Evolutionary conservation across 2,113 vertebrate species (phyloP).

Genomic region (Gymnocephalus cernua): DNA sequence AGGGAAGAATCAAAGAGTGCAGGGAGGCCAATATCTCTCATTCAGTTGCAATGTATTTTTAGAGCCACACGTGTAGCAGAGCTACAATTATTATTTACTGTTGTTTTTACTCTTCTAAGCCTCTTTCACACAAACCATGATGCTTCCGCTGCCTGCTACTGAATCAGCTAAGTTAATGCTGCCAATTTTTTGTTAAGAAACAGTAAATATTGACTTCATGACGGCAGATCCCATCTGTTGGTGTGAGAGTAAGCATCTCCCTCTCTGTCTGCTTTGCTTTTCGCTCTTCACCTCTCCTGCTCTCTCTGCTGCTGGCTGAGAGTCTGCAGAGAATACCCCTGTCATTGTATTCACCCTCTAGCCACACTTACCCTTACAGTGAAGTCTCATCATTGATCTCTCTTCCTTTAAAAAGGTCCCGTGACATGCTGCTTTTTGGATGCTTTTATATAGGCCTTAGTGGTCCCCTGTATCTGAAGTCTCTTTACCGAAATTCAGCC

Average conservation of each 20-base stretch:
- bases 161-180: conserved; percentile 43
- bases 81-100: conserved; percentile 48
- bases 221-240: conserved; percentile 68
- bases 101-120: conserved; percentile 49
- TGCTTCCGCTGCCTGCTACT: conserved; percentile 35
- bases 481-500: no score
- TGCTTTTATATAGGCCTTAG: no score
- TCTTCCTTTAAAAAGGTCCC: no score
- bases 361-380: conserved; percentile 66
- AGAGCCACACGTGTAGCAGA: conserved; percentile 60
- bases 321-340: conserved; percentile 63
- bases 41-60: conserved; percentile 71
- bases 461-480: no score
- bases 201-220: conserved; percentile 76
- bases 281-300: conserved; percentile 10
- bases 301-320: conserved; percentile 34
- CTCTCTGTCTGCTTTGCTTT: conserved; percentile 23
- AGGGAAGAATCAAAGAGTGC: conserved; percentile 53
- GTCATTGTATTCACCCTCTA: conserved; percentile 61
- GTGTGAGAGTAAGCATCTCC: conserved; percentile 40
- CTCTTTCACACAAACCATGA: conserved; percentile 44
- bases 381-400: conserved; percentile 52
- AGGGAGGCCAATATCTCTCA: conserved; percentile 64
- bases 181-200: conserved; percentile 65
- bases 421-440: no score